Base-by-base conservation (phyloP, 2,797 vertebrate species). In the Gymnoscopelus braueri region DNA sequence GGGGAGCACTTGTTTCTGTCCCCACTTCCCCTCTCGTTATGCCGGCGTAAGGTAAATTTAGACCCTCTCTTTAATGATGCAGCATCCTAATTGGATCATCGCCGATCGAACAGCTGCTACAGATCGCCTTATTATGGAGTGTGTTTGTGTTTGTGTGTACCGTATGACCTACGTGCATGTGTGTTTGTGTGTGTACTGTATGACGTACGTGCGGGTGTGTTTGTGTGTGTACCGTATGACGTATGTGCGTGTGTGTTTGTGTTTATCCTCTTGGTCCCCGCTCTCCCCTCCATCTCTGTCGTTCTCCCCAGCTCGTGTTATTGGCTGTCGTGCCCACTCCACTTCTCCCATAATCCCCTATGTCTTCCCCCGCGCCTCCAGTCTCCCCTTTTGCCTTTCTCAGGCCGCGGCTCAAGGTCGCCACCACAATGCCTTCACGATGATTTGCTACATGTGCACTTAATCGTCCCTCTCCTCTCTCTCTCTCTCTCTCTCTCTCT, bases 261-360 rank as follows among this genome's bases (percentile, higher is more conserved):
- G 6, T 3, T 7, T 47, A 50, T 14, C 39, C 13, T 44, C 6
- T 26, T 15, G 35, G 39, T 52, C 11, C 19, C 39, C 48, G 65
- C 24, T 35, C 66, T 15, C 50, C 47, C 13, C n/a, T 2, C 24
- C 55, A 5, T 60, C 48, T 60, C 44, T 62, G 49, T n/a, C 23
- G 29, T 24, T 58, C 49, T 32, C 72, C 48, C 14, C 51, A 15
- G 35, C 63, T 69, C 60, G 63, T 59, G 71, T 71, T 68, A 68
- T 71, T 80, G 66, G 48, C 63, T 68, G 72, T 78, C 71, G 65
- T 76, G 76, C 57, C 65, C 62, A 24, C 54, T 84, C 73, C 65
- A 62, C 62, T 56, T 80, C 65, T 75, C 68, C 80, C 74, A 83
- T 87, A 86, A 87, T 88, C 83, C 84, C 81, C 75, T 87, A 74